Base-by-base conservation (phyloP, 2,888 invertebrate genomes). In the Hypolimnas misippus region DNA sequence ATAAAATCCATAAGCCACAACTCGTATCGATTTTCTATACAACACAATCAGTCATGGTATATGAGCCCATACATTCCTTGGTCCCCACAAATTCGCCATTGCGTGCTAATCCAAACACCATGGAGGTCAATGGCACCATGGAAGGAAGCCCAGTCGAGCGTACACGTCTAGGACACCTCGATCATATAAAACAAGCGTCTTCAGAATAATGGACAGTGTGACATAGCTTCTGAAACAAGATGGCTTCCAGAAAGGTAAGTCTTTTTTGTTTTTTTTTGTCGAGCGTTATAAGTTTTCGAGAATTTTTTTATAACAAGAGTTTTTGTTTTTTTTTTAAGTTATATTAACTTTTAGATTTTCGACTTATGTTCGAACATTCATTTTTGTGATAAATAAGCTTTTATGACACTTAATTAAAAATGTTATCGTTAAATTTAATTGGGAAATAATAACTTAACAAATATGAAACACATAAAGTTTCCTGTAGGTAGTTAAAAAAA, bases 81-180 rank as follows among this genome's bases (percentile, higher is more conserved):
- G 44, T 21, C 50, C 50, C 17, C 25, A 17, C 52, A 46, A 55
- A 61, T 61, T 58, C 53, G 42, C 62, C 64, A 66, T 69, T 56
- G 65, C 63, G 49, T 67, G 62, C 64, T 66, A 70, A 71, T 71
- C 71, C 69, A 67, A 69, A 67, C 65, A 69, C 68, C 72, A 68
- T 71, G 66, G 74, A 80, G 85, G 83, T 84, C 86, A 83, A 78
- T 83, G 81, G 75, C 84, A 79, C 70, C 71, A 74, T 76, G 79
- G 81, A 79, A 82, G 81, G 78, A 76, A 80, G 69, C 64, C 70
- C 84, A 86, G 67, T 78, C 81, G 86, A 82, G 83, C 90, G 49
- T 49, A 49, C 29, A 49, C 25, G 82, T 86, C 83, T 84, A 86
- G 86, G 87, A 87, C 87, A 74, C 78, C 16, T 19, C 54, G 50